Percentiles rank a stretch among this genome's conserved stretches.
Evolutionary conservation across 2,888 invertebrate species (phyloP).

Genomic region (Chaetoderma sp.): DNA sequence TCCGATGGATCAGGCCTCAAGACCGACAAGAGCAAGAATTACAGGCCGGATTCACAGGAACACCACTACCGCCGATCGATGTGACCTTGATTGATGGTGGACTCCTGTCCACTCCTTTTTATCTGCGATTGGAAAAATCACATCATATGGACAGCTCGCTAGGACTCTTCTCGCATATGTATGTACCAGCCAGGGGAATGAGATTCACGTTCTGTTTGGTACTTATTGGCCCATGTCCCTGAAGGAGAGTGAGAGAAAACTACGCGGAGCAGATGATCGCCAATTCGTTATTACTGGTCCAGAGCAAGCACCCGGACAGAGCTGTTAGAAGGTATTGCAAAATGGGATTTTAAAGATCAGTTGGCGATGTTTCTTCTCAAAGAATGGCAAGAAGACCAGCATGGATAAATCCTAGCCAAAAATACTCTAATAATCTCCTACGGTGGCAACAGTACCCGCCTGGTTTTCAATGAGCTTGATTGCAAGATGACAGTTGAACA

Average conservation of each 20-base stretch:
- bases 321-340: background rate
- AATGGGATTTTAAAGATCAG: constrained; percentile 13
- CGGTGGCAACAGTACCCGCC: constrained; percentile 5
- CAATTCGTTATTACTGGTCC: constrained; percentile 9
- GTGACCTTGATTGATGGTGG: constrained; percentile 1
- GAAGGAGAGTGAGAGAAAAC: constrained; percentile 9
- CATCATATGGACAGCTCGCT: background rate
- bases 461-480: too few species aligned
- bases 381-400: constrained; percentile 8
- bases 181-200: background rate
- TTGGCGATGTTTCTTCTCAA: constrained; percentile 7
- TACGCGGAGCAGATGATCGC: background rate
- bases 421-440: constrained; percentile 12
- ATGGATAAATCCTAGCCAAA: background rate
- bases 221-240: background rate
- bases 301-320: constrained; percentile 5
- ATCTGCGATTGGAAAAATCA: background rate
- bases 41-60: background rate
- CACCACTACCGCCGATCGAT: background rate
- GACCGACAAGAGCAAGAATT: constrained; percentile 9
- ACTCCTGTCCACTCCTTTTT: constrained; percentile 2
- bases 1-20: constrained; percentile 10
- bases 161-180: background rate
- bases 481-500: too few species aligned
- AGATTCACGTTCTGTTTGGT: constrained; percentile 10